Evolutionary conservation across 2,888 invertebrate genomes (phyloP), one percentile per base, ranked within the genome.

Genomic region (Cryptocheilus praepositus): DNA sequence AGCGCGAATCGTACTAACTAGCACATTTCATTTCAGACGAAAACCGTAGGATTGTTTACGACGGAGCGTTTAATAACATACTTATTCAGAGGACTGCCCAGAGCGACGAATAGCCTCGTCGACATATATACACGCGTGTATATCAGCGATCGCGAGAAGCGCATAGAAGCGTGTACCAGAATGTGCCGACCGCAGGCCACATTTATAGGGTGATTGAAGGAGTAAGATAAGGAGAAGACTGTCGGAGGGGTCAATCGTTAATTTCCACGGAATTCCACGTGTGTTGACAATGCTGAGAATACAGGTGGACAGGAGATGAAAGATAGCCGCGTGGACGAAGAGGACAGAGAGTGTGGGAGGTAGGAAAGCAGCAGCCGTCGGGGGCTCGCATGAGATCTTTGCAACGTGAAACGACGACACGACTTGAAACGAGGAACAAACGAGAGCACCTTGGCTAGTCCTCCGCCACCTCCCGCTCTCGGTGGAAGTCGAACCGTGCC

Each of bases 391-490:
- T 76, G 81, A 81, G 82, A 80, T 80, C 79, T 79, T 84, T 83
- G 81, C 83, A 83, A 83, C 72, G 76, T 57, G 70, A 45, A 77
- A 74, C 74, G 76, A 76, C 76, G 76, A 79, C 80, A 80, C 79
- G 79, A 85, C 82, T 84, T 76, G 84, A 85, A 86, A 86, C 83
- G 85, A 86, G 85, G 82, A 86, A 86, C 86, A 86, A 87, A 87
- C 86, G 85, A 86, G 87, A 87, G 84, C 85, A 85, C 81, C 83
- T 85, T 86, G 84, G 84, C 85, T 82, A 81, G 80, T 59, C 64
- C 54, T 45, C 77, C 79, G 75, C 78, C 45, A 45, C 45, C 45
- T 45, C 45, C 45, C 45, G 15, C 16, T 8, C 15, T n/a, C 45
- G 45, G 8, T 7, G 44, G 64, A 67, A 70, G 72, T 67, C 70